Evolutionary conservation across 30 jellyfish, hydroid and myxozoan genomes (phyloP), one percentile per base, ranked within the genome.

Genomic region (Hydractinia echinata): DNA sequence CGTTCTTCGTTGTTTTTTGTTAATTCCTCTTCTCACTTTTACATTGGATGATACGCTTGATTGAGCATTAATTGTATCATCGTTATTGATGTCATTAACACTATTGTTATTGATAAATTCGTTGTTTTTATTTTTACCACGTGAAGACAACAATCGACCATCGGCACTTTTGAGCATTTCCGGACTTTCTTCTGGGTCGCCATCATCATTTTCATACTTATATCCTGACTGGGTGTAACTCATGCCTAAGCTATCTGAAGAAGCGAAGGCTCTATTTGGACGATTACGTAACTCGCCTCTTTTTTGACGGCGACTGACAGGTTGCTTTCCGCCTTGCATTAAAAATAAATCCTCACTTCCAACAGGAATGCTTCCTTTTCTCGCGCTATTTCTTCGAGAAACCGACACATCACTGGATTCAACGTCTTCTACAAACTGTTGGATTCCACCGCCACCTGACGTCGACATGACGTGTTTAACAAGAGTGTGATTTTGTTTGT

Each of bases 371-470:
- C 74, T 13, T 51, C 51, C 19, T 64, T 51, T 64, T 64, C 74
- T 64, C 16, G 18, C 44, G 44, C 44, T 30, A 30, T 30, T 30
- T 30, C 44, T 30, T n/a, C 18, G 16, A 7, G 74, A 16, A 58
- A 58, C 51, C 74, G 39, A n/a, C 39, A 7, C 19, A 64, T 64
- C 51, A 64, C 18, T 64, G 69, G 19, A 13, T 58, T 58, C n/a
- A n/a, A n/a, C n/a, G n/a, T n/a, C 18, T 64, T 64, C 9, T n/a
- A 64, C 74, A n/a, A 64, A 7, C 39, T 64, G 74, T 64, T 64
- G 74, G 74, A 64, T 64, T 13, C 74, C 74, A 64, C 74, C 74
- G 39, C 74, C 74, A 7, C 74, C 74, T 64, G 74, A 64, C 39
- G 74, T 64, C 74, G 74, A 44, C 74, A 64, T 64, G 7, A 13